Base-by-base conservation (phyloP, 2,888 invertebrate genomes). In the Aporophyla nigra region DNA sequence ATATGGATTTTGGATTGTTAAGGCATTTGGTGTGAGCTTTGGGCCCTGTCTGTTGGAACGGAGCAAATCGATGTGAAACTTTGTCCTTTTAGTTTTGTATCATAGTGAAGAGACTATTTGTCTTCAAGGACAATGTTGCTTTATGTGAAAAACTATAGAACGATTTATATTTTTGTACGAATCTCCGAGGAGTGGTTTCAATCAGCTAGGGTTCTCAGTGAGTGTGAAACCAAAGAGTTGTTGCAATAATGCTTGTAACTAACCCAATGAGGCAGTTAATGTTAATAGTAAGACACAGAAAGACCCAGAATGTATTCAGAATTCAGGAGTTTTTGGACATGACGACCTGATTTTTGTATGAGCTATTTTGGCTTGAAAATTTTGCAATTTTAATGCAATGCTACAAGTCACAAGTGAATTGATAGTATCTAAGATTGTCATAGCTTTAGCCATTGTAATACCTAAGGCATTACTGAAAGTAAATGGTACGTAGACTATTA, bases 201-300 rank as follows among this genome's bases (percentile, higher is more conserved):
- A 67, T 78, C 78, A 80, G 80, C 40, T 59, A 80, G 83, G 83
- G 85, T 84, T 82, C 76, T 82, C 65, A 78, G 86, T 90, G 90
- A 89, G 93, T 92, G 93, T 90, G 92, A 95, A 94, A 95, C 96
- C 96, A 96, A 96, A 96, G 95, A 95, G 93, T 92, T 91, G 89
- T 90, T 90, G 89, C 89, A 89, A 90, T 90, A 88, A 82, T 84
- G 86, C 87, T 89, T 88, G 88, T 88, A 88, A 91, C 84, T 87
- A 86, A 88, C 82, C 76, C 84, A 82, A 83, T 80, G 84, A 86
- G 86, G 86, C 87, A 80, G 84, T 86, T 87, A 78, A 80, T 70
- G 74, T 69, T 79, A 79, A 51, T 53, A 19, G 49, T 83, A 78
- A 85, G 85, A 78, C 59, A 74, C 54, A 74, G 78, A 83, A 76